These are phyloP conservation scores for Gandaritis pyraliata DNA, from an alignment of 2,888 invertebrate species.

Conservation along the genomic window DNA sequence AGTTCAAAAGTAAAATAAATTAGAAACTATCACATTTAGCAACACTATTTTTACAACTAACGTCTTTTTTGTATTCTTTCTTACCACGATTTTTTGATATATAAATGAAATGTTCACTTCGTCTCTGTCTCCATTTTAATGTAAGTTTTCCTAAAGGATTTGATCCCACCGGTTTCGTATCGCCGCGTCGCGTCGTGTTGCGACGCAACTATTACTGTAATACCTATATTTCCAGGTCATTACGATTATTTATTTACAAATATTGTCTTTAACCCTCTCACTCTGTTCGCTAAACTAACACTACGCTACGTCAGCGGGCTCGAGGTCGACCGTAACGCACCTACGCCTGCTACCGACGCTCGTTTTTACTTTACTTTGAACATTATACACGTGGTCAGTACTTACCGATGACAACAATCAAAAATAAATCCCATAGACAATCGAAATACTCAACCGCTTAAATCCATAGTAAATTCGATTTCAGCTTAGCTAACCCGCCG, in stretches of 20 bases:
- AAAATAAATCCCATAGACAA: conserved; percentile 72
- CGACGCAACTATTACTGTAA: conserved; percentile 70
- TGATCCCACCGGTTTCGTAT: conserved; percentile 85
- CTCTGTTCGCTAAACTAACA: conserved; percentile 82
- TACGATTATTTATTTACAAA: conserved; percentile 84
- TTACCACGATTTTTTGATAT: conserved; percentile 73
- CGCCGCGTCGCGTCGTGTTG: conserved; percentile 65
- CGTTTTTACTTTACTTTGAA: conserved; percentile 61
- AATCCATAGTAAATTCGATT: conserved; percentile 83
- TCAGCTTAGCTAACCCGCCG: conserved; percentile 73
- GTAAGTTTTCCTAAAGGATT: conserved; percentile 84
- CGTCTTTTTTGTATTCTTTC: conserved; percentile 78
- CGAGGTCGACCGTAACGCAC: conserved; percentile 76
- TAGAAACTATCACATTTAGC: conserved; percentile 83
- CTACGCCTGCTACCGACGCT: conserved; percentile 51
- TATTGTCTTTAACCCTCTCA: conserved; percentile 85
- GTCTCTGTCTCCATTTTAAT: conserved; percentile 74
- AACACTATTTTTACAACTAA: conserved; percentile 81
- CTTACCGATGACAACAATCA: conserved; percentile 66
- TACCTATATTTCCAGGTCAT: conserved; percentile 77
- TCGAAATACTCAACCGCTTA: conserved; percentile 78
- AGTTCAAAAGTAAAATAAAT: conserved; percentile 78
- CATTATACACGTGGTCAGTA: conserved; percentile 70
- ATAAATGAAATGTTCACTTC: conserved; percentile 75
- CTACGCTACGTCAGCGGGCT: conserved; percentile 77